Percentiles rank a stretch among this genome's conserved stretches.
Conservation (phyloP, 2,113 vertebrate genomes). For the Austrofundulus limnaeus region DNA sequence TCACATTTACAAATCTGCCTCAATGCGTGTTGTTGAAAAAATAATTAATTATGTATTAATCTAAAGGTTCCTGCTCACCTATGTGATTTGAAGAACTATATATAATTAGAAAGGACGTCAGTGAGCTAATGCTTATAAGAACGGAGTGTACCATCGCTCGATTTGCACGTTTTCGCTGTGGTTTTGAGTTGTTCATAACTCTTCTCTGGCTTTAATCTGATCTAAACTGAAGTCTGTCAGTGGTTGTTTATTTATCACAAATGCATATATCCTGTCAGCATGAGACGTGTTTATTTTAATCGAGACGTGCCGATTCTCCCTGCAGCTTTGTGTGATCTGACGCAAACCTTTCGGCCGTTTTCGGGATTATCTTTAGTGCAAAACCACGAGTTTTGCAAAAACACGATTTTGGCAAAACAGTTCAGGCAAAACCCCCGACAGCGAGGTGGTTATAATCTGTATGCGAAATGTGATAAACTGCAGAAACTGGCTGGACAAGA, state of each 20-base stretch:
- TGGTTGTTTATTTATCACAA: not conserved
- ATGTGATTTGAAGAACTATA: accelerated
- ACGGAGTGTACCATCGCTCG: constrained; percentile 13
- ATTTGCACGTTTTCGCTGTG: too few relatives aligned
- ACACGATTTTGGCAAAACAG: not conserved
- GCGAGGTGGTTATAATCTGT: not conserved
- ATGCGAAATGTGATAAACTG: not conserved
- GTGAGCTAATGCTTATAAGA: not conserved
- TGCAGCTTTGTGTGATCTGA: not conserved
- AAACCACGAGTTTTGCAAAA: not conserved
- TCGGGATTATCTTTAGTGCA: too few relatives aligned
- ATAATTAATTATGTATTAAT: not conserved
- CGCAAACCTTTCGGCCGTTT: not conserved
- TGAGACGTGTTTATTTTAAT: not conserved
- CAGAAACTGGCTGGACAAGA: not conserved
- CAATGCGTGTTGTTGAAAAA: not conserved
- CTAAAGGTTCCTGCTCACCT: not conserved
- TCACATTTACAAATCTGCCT: not conserved
- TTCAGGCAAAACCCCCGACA: not conserved
- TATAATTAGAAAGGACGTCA: not conserved
- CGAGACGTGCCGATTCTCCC: not conserved
- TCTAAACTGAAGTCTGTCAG: not conserved
- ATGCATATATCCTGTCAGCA: not conserved
- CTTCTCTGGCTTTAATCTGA: too few relatives aligned
- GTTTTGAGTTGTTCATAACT: too few relatives aligned